Conservation (phyloP, 2,797 vertebrate genomes). For the Lithobates pipiens region DNA sequence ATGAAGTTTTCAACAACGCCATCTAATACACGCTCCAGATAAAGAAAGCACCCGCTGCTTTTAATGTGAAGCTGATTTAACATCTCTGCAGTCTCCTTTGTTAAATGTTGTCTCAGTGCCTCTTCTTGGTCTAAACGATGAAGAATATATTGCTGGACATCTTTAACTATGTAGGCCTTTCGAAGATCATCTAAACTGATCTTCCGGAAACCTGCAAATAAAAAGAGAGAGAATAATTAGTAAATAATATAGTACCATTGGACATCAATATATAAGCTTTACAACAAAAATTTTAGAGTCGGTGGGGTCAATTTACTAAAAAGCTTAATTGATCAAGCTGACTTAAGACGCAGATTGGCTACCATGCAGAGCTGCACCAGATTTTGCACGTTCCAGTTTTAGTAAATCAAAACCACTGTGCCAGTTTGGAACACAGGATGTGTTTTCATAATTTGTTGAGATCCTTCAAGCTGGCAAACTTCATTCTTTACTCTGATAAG, state of each 20-base stretch:
- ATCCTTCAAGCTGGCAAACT: background rate
- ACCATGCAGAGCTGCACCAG: too few species aligned
- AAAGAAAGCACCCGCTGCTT: slow-evolving; percentile 98
- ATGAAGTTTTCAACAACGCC: slow-evolving; percentile 98
- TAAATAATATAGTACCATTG: background rate
- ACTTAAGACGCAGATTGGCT: too few species aligned
- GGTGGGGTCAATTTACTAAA: too few species aligned
- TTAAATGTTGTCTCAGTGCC: slow-evolving; percentile 95
- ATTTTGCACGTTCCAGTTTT: too few species aligned
- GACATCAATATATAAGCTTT: too few species aligned
- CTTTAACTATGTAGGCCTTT: slow-evolving; percentile 97
- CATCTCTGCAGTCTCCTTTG: slow-evolving; percentile 98
- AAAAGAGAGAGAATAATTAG: slow-evolving; percentile 16
- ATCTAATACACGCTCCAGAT: slow-evolving; percentile 95
- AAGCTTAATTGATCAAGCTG: too few species aligned
- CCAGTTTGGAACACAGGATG: background rate
- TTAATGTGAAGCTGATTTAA: slow-evolving; percentile 99
- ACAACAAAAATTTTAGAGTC: slow-evolving; percentile 27
- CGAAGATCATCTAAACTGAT: slow-evolving; percentile 97
- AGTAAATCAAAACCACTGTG: background rate
- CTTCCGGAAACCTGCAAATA: slow-evolving; percentile 90
- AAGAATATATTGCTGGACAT: slow-evolving; percentile 99
- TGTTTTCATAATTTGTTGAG: background rate
- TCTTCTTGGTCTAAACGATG: slow-evolving; percentile 96
- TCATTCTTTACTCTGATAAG: background rate